Evolutionary conservation across 2,797 vertebrate species (phyloP).

Genomic region (Galagoides demidoff): DNA sequence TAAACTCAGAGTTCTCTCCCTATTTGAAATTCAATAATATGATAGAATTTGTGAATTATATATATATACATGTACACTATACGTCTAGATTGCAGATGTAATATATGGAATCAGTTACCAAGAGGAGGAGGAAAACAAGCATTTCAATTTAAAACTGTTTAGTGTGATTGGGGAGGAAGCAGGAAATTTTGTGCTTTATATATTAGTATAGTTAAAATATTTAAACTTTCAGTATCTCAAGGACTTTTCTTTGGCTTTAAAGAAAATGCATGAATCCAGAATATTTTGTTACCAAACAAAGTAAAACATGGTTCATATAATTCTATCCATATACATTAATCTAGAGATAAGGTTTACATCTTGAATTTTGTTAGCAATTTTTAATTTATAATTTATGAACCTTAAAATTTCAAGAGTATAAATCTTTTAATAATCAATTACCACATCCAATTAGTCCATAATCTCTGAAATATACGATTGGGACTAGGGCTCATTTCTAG

Average conservation of each 20-base stretch:
- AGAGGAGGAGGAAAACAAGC: background rate
- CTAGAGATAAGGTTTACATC: background rate
- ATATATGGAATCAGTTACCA: background rate
- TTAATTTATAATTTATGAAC: slow-evolving; percentile 51
- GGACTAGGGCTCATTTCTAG: slow-evolving; percentile 59
- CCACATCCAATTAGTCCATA: slow-evolving; percentile 73
- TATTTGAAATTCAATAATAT: background rate
- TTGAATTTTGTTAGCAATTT: slow-evolving; percentile 42
- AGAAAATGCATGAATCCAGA: background rate
- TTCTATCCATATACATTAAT: background rate
- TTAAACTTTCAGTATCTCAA: background rate
- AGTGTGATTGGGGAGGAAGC: background rate
- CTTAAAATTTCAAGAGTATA: slow-evolving; percentile 46
- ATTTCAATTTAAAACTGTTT: background rate
- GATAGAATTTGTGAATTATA: background rate
- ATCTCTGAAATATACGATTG: slow-evolving; percentile 69
- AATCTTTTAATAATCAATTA: slow-evolving; percentile 81
- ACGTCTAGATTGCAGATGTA: background rate
- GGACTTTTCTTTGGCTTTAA: background rate
- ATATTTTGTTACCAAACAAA: background rate
- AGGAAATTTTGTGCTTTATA: background rate
- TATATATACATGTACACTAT: background rate
- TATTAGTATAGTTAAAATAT: slow-evolving; percentile 3
- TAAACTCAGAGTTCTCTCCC: background rate
- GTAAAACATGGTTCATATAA: background rate